Base-by-base conservation (phyloP, 2,888 invertebrate species). In the Ectobius pallidus region DNA sequence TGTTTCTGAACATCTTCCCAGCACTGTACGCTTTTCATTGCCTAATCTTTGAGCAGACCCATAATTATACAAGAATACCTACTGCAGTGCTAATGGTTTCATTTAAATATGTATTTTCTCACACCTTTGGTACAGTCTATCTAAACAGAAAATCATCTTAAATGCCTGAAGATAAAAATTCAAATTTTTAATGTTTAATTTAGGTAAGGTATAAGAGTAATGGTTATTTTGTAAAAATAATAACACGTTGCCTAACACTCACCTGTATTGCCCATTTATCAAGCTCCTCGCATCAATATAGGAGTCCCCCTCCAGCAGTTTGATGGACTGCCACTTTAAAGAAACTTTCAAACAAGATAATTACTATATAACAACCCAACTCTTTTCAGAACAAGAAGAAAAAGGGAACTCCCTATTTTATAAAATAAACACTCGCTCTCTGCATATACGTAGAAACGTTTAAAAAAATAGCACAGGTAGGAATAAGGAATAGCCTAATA, bases 331-430 rank as follows among this genome's bases (percentile, higher is more conserved):
- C 58, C 58, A 55, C 65, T 65, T 62, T 65, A 44, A 39, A 22
- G 52, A 49, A 32, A n/a, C 58, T n/a, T 58, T 30, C 52, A 55
- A 49, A 69, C 52, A 55, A 69, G 52, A 55, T 55, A 58, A 69
- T 69, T 52, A 69, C 52, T 20, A 20, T 14, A 68, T 30, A 34
- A 32, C 32, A 49, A 49, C 27, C 18, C 39, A 42, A 46, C 18
- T 4, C 25, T 22, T n/a, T n/a, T n/a, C n/a, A n/a, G n/a, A n/a
- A n/a, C n/a, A n/a, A n/a, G n/a, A n/a, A n/a, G n/a, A n/a, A n/a
- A n/a, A n/a, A n/a, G n/a, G n/a, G n/a, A n/a, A n/a, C n/a, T n/a
- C n/a, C n/a, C 1, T 6, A 61, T 27, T 44, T 49, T 49, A 18
- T n/a, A 18, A 20, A 49, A 49, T 49, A 18, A n/a, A 49, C 18